Conservation (phyloP, 2,888 invertebrate genomes). For the Anoplius nigerrimus region DNA sequence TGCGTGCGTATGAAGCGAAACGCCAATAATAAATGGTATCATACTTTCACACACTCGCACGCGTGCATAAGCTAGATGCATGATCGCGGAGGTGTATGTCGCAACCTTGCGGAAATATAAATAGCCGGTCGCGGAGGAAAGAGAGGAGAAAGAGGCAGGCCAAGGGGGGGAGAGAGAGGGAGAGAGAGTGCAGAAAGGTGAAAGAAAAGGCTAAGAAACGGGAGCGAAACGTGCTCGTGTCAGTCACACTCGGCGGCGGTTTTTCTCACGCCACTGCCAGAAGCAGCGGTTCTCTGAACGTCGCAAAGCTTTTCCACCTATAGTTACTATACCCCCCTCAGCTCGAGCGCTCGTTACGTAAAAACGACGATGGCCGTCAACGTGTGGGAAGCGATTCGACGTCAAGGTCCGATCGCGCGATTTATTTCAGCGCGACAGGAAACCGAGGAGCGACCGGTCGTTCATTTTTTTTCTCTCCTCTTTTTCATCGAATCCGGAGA, state of each 20-base stretch:
- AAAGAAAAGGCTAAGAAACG: constrained; percentile 2
- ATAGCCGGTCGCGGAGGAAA: constrained; percentile 23
- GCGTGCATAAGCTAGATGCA: constrained; percentile 1
- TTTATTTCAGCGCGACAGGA: no score
- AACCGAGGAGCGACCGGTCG: no score
- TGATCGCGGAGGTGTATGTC: constrained; percentile 14
- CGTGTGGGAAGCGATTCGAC: no score
- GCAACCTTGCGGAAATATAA: constrained; percentile 52
- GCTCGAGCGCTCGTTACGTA: no score
- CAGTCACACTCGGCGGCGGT: constrained; percentile 39
- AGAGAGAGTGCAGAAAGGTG: background rate
- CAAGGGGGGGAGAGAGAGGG: constrained; percentile 5
- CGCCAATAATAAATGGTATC: constrained; percentile 61
- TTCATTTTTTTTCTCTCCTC: no score
- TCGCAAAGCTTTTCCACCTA: background rate
- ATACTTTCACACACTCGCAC: constrained; percentile 46
- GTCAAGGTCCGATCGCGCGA: no score
- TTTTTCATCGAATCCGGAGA: no score
- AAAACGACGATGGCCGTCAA: no score
- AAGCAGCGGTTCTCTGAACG: background rate
- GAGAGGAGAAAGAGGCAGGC: constrained; percentile 19
- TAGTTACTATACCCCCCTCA: no score
- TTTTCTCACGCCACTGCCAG: constrained; percentile 46
- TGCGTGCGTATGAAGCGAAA: no score
- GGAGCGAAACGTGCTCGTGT: constrained; percentile 35